Base-by-base conservation (phyloP, 2,888 invertebrate genomes). In the Caenorhabditis sp. region DNA sequence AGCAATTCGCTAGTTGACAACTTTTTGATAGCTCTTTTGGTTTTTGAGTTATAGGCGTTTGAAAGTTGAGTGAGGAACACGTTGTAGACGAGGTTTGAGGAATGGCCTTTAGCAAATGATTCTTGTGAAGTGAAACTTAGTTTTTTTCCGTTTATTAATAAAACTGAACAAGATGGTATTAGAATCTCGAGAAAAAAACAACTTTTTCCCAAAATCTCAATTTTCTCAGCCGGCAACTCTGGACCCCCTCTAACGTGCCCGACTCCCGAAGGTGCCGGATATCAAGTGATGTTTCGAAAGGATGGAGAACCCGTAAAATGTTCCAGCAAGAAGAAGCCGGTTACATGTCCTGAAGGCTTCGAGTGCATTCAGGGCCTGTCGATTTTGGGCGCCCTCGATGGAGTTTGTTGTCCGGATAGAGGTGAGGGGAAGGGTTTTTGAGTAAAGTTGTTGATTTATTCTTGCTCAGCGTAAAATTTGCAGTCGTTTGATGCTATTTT, bases 241-340 rank as follows among this genome's bases (percentile, higher is more conserved):
- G 90, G 90, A 0, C 89, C 90, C 14, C 90, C 90, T 0, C 58
- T 91, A 26, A 90, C 90, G 0, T 91, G 91, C 68, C 91, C 91
- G 2, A 85, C 90, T 44, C 91, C 91, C 6, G 87, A 88, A 56
- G 90, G 90, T 12, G 90, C 90, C 24, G 91, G 91, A 31, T 90
- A 87, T 72, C 86, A 88, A 59, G 86, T 88, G 64, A 85, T 87
- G 47, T 76, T 68, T n/a, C 87, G 89, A 70, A 77, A 86, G 41
- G 84, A 76, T 22, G 84, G 80, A 12, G 59, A 80, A 35, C 72
- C 85, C 0, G 79, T 86, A 2, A 84, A 86, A 49, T 90, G 90
- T 61, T 81, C 87, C 16, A 85, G 87, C 19, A 86, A 77, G 26
- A 81, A 85, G 58, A 85, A 87, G 44, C 76, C 77, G 2, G 75